Evolutionary conservation across 2,113 vertebrate genomes (phyloP).

Genomic region (Arenaria interpres): DNA sequence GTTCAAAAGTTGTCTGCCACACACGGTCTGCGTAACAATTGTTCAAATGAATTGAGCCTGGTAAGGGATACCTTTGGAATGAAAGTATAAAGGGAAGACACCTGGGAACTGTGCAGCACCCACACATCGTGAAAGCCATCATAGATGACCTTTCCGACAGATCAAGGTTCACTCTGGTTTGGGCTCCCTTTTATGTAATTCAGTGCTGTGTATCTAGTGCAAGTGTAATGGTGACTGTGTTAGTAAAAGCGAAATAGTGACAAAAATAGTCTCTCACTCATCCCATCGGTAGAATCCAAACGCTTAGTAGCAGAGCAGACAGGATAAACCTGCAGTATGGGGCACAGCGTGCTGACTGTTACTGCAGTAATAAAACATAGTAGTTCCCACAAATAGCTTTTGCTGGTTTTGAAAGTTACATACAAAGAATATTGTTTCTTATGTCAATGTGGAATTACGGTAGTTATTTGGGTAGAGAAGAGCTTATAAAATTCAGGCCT

Average conservation of each 20-base stretch:
- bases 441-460: background rate
- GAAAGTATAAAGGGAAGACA: background rate
- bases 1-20: background rate
- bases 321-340: background rate
- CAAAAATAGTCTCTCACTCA: background rate
- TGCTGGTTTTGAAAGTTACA: background rate
- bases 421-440: background rate
- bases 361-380: background rate
- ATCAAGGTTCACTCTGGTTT: background rate
- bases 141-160: background rate
- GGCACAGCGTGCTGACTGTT: background rate
- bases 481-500: background rate
- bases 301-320: background rate
- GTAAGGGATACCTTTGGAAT: background rate
- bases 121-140: background rate
- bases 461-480: background rate
- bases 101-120: background rate
- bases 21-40: fast-evolving
- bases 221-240: background rate
- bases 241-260: background rate
- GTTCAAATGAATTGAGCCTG: background rate
- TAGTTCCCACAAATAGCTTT: background rate
- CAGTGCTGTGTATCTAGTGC: background rate
- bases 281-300: background rate
- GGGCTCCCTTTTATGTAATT: background rate